These are phyloP conservation scores for Glaucomys volans DNA, from an alignment of 2,113 vertebrate species.

Conservation along the genomic window DNA sequence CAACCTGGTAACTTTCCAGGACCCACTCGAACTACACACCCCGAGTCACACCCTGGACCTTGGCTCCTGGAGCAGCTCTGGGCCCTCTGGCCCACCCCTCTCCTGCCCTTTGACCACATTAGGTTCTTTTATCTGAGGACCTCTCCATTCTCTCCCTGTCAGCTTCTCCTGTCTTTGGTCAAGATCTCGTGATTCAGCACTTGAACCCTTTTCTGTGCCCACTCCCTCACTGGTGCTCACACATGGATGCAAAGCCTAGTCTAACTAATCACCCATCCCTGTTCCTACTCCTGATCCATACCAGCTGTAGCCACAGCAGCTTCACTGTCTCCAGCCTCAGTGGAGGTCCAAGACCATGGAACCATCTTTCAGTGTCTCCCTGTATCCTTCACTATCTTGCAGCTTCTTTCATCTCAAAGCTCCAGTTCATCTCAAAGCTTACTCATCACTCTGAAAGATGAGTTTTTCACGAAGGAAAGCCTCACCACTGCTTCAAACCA, in stretches of 20 bases:
- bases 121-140: neutral
- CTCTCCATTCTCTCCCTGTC: neutral
- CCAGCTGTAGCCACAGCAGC: too few relatives aligned
- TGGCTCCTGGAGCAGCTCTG: neutral
- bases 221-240: neutral
- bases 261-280: too few relatives aligned
- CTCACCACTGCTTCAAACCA: neutral
- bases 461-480: neutral
- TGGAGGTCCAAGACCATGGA: neutral
- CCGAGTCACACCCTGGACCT: neutral
- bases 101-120: neutral
- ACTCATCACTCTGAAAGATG: neutral
- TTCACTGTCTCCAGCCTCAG: too few relatives aligned
- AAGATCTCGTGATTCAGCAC: neutral
- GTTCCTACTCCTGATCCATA: neutral
- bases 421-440: neutral
- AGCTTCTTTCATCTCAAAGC: neutral
- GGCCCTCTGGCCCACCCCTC: neutral
- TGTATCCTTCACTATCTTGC: neutral
- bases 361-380: neutral
- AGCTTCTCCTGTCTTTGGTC: neutral
- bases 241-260: neutral
- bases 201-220: neutral
- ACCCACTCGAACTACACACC: neutral
- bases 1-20: neutral